phyloP scores from a whole-genome alignment of 2,888 invertebrate genomes.

The Apantesis nais region DNA sequence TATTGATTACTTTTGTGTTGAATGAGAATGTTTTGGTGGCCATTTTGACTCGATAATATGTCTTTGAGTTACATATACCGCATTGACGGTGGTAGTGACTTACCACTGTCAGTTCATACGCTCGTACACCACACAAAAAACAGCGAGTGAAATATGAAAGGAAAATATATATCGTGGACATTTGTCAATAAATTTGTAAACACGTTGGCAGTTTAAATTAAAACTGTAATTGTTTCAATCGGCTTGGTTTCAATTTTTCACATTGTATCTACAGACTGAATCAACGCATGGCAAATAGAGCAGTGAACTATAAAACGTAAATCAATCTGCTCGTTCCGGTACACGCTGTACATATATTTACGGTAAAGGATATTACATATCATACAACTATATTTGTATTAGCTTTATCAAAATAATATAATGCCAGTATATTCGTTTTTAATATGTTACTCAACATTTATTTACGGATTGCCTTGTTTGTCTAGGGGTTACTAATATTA shows the following conservation, averaged over 20 bases:
- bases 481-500: too few species aligned
- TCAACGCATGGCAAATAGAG: constrained; percentile 19
- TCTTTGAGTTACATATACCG: too few species aligned
- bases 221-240: not conserved
- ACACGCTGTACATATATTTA: not conserved
- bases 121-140: too few species aligned
- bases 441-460: too few species aligned
- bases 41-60: too few species aligned
- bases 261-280: constrained; percentile 14
- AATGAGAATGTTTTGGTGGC: too few species aligned
- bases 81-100: too few species aligned
- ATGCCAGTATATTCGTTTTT: not conserved
- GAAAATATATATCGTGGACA: not conserved
- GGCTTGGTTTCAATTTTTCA: constrained; percentile 6
- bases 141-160: constrained; percentile 28
- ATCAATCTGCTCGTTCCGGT: constrained; percentile 33
- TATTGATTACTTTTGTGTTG: too few species aligned
- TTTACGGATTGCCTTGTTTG: too few species aligned
- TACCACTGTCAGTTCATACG: too few species aligned
- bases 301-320: constrained; percentile 34
- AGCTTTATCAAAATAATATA: not conserved
- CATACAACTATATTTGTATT: not conserved
- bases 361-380: not conserved
- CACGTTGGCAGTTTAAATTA: constrained; percentile 1
- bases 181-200: not conserved